phyloP scores from a whole-genome alignment of 2,113 vertebrate species.

The Miniopterus natalensis region DNA sequence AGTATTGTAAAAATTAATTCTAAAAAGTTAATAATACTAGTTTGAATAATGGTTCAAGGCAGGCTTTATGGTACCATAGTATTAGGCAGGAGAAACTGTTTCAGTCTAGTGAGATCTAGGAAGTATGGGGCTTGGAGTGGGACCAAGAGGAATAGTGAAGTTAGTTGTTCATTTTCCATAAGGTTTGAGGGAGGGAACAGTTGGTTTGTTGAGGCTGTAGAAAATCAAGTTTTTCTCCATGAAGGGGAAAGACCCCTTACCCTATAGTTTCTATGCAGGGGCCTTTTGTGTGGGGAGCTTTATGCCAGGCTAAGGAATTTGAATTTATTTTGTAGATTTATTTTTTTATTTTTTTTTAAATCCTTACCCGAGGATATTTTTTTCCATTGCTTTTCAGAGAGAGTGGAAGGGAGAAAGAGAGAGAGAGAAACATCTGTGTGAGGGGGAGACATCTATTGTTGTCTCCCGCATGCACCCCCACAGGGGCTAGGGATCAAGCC shows the following conservation, averaged over 20 bases:
- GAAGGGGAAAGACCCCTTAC: neutral
- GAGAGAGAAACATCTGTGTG: too few relatives aligned
- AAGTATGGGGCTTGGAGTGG: neutral
- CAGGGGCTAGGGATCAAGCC: too few relatives aligned
- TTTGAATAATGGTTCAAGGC: conserved; percentile 17
- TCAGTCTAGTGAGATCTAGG: neutral
- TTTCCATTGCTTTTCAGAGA: too few relatives aligned
- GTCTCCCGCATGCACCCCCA: too few relatives aligned
- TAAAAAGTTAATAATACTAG: neutral
- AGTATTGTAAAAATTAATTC: conserved; percentile 41
- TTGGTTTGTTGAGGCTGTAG: neutral
- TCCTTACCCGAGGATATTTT: too few relatives aligned
- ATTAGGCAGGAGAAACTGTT: neutral
- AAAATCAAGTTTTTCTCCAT: conserved; percentile 21
- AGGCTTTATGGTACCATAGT: neutral
- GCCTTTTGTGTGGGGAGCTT: neutral
- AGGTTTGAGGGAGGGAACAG: neutral
- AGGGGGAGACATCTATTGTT: too few relatives aligned
- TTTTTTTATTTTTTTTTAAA: neutral
- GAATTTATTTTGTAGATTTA: neutral
- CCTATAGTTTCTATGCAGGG: neutral
- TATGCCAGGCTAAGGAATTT: conserved; percentile 40
- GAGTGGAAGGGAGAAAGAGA: too few relatives aligned
- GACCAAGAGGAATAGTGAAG: neutral
- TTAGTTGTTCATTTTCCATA: conserved; percentile 48